Conservation (phyloP, 2,113 vertebrate species). For the Pelusios castaneus region DNA sequence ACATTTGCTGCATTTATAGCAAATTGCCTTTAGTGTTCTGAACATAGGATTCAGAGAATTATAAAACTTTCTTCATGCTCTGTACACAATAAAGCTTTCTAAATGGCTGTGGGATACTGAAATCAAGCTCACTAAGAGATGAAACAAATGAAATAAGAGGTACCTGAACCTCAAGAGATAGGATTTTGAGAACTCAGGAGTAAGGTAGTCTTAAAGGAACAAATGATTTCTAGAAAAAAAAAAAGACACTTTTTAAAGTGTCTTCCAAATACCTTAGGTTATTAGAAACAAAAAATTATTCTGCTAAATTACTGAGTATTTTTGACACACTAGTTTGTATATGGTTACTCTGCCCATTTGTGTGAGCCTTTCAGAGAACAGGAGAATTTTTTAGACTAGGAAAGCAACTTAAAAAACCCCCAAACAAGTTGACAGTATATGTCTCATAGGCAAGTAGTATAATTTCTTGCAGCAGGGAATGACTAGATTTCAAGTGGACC, state of each 20-base stretch:
- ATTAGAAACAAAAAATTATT: neutral
- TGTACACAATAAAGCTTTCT: neutral
- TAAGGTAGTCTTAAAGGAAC: neutral
- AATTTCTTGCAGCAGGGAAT: neutral
- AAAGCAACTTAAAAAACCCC: neutral
- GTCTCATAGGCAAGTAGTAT: neutral
- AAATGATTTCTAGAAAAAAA: neutral
- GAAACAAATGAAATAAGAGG: neutral
- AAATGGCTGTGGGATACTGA: rapidly evolving
- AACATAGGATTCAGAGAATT: neutral
- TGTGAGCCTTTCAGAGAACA: neutral
- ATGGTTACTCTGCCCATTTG: rapidly evolving
- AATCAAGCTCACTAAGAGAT: neutral
- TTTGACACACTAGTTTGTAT: neutral
- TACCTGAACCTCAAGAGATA: neutral
- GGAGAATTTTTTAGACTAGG: rapidly evolving
- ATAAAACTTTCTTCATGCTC: neutral
- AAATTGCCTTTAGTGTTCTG: slow-evolving; percentile 34
- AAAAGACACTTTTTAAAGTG: too few relatives aligned
- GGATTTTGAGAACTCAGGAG: neutral
- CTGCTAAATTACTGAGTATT: rapidly evolving
- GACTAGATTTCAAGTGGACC: neutral
- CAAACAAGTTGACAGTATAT: neutral
- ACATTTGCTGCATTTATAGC: neutral
- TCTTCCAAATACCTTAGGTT: neutral